Evolutionary conservation across 2,888 invertebrate genomes (phyloP).

Genomic region (Apodemia zela): DNA sequence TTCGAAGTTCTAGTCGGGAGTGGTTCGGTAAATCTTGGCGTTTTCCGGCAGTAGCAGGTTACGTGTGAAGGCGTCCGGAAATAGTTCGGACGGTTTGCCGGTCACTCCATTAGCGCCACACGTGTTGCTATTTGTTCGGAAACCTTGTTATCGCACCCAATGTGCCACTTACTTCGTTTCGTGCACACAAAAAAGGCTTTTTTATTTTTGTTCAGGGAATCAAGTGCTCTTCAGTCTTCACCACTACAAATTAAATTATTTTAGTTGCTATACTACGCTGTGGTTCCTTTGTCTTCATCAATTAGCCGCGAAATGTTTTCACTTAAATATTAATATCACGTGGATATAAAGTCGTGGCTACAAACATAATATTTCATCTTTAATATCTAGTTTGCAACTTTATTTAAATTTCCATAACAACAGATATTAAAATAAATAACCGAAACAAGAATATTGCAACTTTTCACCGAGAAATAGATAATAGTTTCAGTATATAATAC

Average conservation of each 20-base stretch:
- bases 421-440: too few species aligned
- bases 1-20: not conserved
- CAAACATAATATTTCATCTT: not conserved
- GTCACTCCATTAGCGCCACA: conserved; percentile 40
- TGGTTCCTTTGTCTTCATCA: too few species aligned
- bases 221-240: not conserved
- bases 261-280: not conserved
- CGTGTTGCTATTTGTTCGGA: conserved; percentile 53
- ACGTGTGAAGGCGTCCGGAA: conserved; percentile 18
- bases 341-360: not conserved
- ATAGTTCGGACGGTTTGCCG: conserved; percentile 15
- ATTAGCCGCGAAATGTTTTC: too few species aligned
- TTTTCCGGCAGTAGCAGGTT: conserved; percentile 2
- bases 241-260: not conserved
- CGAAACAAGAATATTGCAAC: not conserved
- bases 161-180: conserved; percentile 42
- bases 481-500: not conserved
- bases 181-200: conserved; percentile 13
- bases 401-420: not conserved
- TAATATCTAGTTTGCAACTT: not conserved
- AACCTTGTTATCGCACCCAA: conserved; percentile 54
- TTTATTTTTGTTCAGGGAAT: not conserved
- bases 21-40: conserved; percentile 17
- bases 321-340: too few species aligned
- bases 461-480: not conserved